Base-by-base conservation (phyloP, 2,797 vertebrate species). In the Spinibarbus caldwelli region DNA sequence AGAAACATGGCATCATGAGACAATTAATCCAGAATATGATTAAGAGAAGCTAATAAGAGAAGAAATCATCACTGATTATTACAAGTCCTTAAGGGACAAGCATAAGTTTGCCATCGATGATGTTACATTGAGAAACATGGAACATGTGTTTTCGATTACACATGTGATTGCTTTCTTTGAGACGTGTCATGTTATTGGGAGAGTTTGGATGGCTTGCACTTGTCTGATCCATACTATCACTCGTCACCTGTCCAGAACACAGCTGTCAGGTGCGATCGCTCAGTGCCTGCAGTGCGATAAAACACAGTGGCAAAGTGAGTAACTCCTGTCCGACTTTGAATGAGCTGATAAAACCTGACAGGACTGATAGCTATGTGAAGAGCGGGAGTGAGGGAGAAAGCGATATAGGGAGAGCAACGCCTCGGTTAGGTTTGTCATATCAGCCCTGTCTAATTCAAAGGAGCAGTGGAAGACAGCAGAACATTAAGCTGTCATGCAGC, bases 401-500 rank as follows among this genome's bases (percentile, higher is more conserved):
- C 36, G 67, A 77, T 36, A 57, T 62, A 38, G 23, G 73, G 23
- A 73, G 77, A 83, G n/a, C 88, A 79, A 81, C 31, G n/a, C 36
- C 82, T 80, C 43, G 34, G 86, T 85, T 38, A 86, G 88, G 89
- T 90, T 91, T 82, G 80, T 67, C 86, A 86, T 89, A 91, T 92
- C 91, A 88, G 87, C 88, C 88, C 3, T 54, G 78, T 88, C 68
- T 90, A 82, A 92, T 91, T 87, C 68, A 78, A 57, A 77, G 87
- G 85, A 90, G 90, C 92, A 91, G 90, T 89, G 59, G 93, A 89
- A 89, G 91, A 94, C 92, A 91, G 90, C 89, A 57, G 93, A 89
- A 89, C 91, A 94, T 95, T 94, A 95, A 92, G 90, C 91, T 93
- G 93, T 94, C 94, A 94, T 86, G 78, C 86, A 19, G 57, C 82